Evolutionary conservation across 2,888 invertebrate genomes (phyloP), one percentile per base, ranked within the genome.

Genomic region (Pandemis cinnamomeana): DNA sequence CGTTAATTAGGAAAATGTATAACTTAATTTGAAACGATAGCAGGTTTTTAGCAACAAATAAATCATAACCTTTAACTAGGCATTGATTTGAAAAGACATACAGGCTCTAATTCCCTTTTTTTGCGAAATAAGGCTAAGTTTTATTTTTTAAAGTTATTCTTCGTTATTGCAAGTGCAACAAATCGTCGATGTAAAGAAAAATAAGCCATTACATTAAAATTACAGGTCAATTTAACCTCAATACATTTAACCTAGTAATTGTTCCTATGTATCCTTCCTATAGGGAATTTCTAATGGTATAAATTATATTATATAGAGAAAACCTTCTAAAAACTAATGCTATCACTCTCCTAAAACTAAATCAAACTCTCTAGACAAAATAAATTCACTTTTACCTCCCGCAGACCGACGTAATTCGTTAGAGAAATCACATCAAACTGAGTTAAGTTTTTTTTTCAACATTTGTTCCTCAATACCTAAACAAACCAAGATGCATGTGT

Each of bases 401-500:
- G 27, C 72, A 60, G 36, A 64, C 69, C 70, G 66, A 72, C 46
- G 68, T 3, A n/a, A 70, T 73, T 73, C 64, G 69, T 73, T 70
- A 73, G 69, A 63, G 53, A 72, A 72, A 73, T 73, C 73, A 73
- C 73, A 64, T 66, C 73, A 73, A 72, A 73, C 69, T 60, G 27
- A 27, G 73, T 64, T 69, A 63, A 55, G 42, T 41, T 72, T 73
- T 66, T 64, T 55, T 66, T 55, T 66, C 51, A 69, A 80, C 82
- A 77, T 80, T 80, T 80, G 79, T 78, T 79, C 81, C 77, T 81
- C 83, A 80, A 75, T 79, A 81, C 81, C 83, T 83, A 85, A 84
- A 83, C 83, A 84, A 83, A 77, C 80, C 4, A 4, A 36, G 27
- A 80, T 78, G 83, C 80, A 75, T 85, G 87, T 87, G 85, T 82